phyloP scores from a whole-genome alignment of 2,113 vertebrate species.

The Pitta sordida region DNA sequence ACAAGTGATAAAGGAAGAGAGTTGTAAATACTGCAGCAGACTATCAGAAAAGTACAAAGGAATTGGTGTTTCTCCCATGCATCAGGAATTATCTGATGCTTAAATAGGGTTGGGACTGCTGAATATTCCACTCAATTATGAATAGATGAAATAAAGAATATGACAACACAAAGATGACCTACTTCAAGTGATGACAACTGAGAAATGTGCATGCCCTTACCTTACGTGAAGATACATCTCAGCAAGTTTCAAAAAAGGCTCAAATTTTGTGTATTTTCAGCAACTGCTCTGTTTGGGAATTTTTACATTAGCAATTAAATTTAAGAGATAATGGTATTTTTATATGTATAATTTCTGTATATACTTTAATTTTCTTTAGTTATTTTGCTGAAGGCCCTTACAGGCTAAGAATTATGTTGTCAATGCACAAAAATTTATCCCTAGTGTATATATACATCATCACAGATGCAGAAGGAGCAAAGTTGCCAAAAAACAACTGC shows the following conservation, averaged over 20 bases:
- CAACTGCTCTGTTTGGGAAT: background rate
- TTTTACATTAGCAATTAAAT: background rate
- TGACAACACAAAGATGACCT: background rate
- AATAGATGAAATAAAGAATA: background rate
- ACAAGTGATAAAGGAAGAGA: background rate
- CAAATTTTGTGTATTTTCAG: background rate
- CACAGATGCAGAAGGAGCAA: background rate
- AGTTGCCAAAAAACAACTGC: background rate
- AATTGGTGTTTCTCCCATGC: background rate
- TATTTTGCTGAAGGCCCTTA: background rate
- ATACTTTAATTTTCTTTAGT: background rate
- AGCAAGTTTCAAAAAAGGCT: background rate
- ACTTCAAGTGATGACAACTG: background rate
- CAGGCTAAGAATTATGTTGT: background rate
- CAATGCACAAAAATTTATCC: background rate
- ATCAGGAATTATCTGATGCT: background rate
- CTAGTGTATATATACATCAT: background rate
- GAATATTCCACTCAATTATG: background rate
- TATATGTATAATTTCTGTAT: background rate
- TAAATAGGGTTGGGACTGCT: background rate
- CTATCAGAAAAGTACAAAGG: background rate
- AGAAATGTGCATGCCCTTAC: background rate
- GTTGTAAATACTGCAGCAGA: background rate
- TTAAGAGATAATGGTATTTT: background rate
- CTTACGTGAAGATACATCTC: background rate